A percentile compares a stretch with the other conserved stretches of the same genome.
Conservation (phyloP, 2,113 vertebrate genomes). For the Antigone vipio region DNA sequence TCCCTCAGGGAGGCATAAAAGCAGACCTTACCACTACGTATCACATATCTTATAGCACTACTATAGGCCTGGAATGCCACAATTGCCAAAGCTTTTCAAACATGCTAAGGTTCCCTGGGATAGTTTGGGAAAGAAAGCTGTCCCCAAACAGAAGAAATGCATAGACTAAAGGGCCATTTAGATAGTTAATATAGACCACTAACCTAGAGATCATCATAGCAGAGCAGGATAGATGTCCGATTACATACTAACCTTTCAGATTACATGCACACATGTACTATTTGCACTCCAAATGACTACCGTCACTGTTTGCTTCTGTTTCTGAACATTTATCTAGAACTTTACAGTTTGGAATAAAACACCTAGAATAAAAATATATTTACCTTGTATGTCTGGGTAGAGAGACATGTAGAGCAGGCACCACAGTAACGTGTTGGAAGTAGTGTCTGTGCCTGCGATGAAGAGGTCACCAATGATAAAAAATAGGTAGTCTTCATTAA, state of each 20-base stretch:
- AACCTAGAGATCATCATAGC: not conserved
- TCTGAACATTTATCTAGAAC: not conserved
- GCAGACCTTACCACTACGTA: not conserved
- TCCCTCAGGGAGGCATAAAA: not conserved
- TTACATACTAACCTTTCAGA: not conserved
- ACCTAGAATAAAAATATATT: not conserved
- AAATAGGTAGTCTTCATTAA: constrained; percentile 92
- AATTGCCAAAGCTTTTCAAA: not conserved
- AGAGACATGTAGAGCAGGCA: constrained; percentile 90
- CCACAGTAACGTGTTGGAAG: constrained; percentile 94
- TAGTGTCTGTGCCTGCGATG: constrained; percentile 95
- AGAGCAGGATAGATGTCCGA: not conserved
- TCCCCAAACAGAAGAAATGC: not conserved
- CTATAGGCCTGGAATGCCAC: not conserved
- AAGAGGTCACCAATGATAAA: constrained; percentile 95
- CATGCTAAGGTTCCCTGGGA: not conserved
- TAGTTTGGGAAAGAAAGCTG: not conserved
- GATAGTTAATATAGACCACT: not conserved
- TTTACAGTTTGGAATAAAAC: not conserved
- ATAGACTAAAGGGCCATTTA: not conserved
- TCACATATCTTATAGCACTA: not conserved
- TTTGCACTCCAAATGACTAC: not conserved
- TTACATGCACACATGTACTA: accelerated
- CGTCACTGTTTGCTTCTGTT: not conserved
- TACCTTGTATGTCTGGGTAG: constrained; percentile 89